Evolutionary conservation across 2,888 invertebrate species (phyloP), one percentile per base, ranked within the genome.

Genomic region (Octonoba sinensis): DNA sequence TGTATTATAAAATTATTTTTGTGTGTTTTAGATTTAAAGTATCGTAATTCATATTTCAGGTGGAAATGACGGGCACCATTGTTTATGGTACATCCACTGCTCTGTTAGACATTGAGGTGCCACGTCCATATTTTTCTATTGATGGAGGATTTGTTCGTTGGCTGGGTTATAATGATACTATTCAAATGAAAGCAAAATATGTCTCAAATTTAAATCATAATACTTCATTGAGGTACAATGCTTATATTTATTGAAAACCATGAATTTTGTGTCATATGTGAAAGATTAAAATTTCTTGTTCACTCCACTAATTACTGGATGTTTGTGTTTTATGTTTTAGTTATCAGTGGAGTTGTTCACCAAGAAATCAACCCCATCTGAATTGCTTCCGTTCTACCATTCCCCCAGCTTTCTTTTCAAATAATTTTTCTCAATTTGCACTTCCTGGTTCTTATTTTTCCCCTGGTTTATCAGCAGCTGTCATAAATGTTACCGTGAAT

Each of bases 101-200:
- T 12, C 49, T 22, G 1, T 12, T 83, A 6, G 62, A 51, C 51
- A 49, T 83, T 20, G 20, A 57, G 15, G 22, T 16, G 15, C 56
- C 71, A 18, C 22, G 20, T 2, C 46, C 66, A 22, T 22, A 60
- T 16, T 49, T 64, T 16, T 54, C 15, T 20, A 78, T 78, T n/a
- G 59, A 62, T 59, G 83, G 83, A 13, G 83, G 83, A 11, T 78
- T 78, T 70, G 24, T 78, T 1, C 71, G 74, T n/a, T 64, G 47
- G 22, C 56, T 83, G 44, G 83, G 83, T 12, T 27, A 13, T n/a
- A 60, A 60, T 49, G 83, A 83, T 71, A 54, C 51, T 8, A 20
- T 74, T 44, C n/a, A 54, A 27, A 20, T 83, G 46, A 44, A 44
- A 22, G 51, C 67, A n/a, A 11, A 44, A n/a, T 11, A 69, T 16